A percentile compares a stretch with the other conserved stretches of the same genome.
phyloP scores from a whole-genome alignment of 2,113 vertebrate species.

The Porphyrio hochstetteri region DNA sequence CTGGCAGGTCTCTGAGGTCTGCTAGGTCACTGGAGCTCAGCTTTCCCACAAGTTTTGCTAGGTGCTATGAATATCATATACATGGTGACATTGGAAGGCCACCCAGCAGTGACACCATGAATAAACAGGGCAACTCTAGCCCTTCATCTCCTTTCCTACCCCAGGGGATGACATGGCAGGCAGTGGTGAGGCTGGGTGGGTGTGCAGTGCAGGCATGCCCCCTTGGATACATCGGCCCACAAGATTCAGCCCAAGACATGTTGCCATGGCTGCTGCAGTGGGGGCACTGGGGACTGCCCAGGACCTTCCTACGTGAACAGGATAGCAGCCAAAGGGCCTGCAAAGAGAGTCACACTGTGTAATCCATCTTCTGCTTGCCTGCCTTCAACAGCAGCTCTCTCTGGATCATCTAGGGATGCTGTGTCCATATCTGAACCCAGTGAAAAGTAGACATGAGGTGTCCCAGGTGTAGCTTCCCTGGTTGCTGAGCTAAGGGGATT shows the following conservation, averaged over 20 bases:
- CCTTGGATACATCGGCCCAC: not conserved
- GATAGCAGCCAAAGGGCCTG: not conserved
- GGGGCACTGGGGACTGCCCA: not conserved
- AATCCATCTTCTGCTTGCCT: not conserved
- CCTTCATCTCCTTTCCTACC: not conserved
- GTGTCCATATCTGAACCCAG: not conserved
- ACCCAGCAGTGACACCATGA: not conserved
- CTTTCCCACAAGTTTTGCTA: not conserved
- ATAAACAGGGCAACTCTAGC: not conserved
- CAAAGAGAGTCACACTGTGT: not conserved
- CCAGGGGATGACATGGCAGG: fast-evolving
- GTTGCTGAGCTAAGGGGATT: not conserved
- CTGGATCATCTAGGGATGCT: not conserved
- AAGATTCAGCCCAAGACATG: not conserved
- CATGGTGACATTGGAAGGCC: not conserved
- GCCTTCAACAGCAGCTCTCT: not conserved
- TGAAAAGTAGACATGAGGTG: not conserved
- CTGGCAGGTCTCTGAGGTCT: slow-evolving; percentile 3
- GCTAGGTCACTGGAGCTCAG: not conserved
- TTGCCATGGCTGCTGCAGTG: fast-evolving
- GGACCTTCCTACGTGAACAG: not conserved
- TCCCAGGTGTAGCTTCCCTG: not conserved
- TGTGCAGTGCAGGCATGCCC: not conserved
- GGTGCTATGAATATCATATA: not conserved
- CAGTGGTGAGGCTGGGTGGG: not conserved